Conservation (phyloP, 2,888 invertebrate genomes). For the Listrodromus nycthemerus region DNA sequence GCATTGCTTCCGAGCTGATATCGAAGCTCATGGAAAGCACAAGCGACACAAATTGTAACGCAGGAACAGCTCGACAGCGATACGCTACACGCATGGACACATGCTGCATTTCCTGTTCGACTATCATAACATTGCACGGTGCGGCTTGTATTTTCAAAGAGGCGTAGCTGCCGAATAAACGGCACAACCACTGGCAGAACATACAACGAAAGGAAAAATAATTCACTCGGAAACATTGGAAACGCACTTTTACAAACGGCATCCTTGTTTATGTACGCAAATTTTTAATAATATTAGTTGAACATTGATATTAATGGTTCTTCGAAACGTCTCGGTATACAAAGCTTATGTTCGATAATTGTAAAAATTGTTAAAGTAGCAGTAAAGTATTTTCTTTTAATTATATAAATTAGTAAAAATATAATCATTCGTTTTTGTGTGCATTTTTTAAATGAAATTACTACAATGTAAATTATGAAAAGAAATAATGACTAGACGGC, state of each 20-base stretch:
- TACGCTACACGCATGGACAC: constrained; percentile 62
- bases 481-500: constrained; percentile 9
- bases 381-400: too few relatives aligned
- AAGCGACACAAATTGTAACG: constrained; percentile 7
- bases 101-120: constrained; percentile 47
- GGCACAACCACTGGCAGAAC: constrained; percentile 1
- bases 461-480: neutral
- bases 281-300: too few relatives aligned
- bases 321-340: neutral
- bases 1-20: constrained; percentile 40
- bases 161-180: neutral
- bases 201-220: neutral
- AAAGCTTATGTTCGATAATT: too few relatives aligned
- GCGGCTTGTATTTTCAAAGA: constrained; percentile 25
- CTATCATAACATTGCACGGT: constrained; percentile 39
- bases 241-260: neutral
- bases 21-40: constrained; percentile 5
- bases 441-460: neutral
- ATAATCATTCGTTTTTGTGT: neutral
- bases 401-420: neutral
- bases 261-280: neutral
- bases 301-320: neutral
- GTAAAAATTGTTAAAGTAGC: too few relatives aligned
- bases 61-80: constrained; percentile 46
- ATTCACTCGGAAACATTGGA: too few relatives aligned